phyloP scores from a whole-genome alignment of 2,113 vertebrate species.

The Peromyscus californicus region DNA sequence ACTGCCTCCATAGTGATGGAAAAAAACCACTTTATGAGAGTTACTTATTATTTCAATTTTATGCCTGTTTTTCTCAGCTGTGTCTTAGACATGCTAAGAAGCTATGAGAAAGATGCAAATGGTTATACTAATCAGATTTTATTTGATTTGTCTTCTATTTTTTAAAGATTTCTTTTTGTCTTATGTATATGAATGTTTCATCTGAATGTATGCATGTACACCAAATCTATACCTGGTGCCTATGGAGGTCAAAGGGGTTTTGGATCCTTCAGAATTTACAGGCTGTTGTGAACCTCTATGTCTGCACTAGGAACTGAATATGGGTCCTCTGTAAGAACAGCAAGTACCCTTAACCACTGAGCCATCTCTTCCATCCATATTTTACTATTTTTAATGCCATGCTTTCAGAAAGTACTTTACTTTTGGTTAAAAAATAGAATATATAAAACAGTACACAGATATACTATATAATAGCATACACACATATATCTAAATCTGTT shows the following conservation, averaged over 20 bases:
- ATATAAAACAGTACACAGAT: neutral
- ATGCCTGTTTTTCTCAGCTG: neutral
- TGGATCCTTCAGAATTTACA: neutral
- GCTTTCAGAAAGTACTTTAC: slow-evolving; percentile 25
- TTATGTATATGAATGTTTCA: neutral
- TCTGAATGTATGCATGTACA: neutral
- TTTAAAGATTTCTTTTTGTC: neutral
- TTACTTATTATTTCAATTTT: slow-evolving; percentile 52
- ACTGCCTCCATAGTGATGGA: neutral
- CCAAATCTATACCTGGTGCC: neutral
- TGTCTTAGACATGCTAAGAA: slow-evolving; percentile 30
- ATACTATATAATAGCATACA: neutral
- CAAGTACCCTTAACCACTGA: neutral
- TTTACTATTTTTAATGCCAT: neutral
- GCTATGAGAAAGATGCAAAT: neutral
- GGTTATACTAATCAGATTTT: neutral
- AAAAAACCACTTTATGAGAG: neutral
- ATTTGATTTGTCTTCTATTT: neutral
- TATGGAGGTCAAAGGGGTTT: neutral
- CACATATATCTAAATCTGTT: neutral
- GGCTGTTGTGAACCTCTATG: neutral
- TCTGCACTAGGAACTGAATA: neutral
- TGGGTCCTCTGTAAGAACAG: neutral
- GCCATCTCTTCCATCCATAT: neutral
- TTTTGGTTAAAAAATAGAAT: neutral